Evolutionary conservation across 2,888 invertebrate genomes (phyloP), one percentile per base, ranked within the genome.

Genomic region (Drosophila differens): DNA sequence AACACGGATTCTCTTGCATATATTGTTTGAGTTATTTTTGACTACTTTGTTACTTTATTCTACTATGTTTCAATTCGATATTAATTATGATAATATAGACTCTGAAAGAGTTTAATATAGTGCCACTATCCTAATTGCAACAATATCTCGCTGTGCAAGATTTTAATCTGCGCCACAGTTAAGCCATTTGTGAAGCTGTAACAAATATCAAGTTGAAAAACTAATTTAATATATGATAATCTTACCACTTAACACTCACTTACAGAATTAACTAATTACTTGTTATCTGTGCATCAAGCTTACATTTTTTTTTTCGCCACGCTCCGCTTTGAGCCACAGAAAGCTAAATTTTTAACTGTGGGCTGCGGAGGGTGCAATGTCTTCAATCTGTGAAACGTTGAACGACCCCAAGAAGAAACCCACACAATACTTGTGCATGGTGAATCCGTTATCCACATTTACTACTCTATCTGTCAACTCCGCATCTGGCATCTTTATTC

Each of bases 321-420:
- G 33, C 52, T 44, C 5, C n/a, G 52, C 32, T 28, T 16, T 35
- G 19, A 57, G 51, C 53, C 57, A 25, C 14, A n/a, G 7, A 19
- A 37, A 59, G 52, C 41, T 49, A 25, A 39, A 61, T 14, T 49
- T 61, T 22, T 25, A 59, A 53, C 37, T 30, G 41, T 41, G 33
- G 37, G 33, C n/a, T 32, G 10, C 28, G 25, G 22, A 19, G 58
- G 70, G 80, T 79, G 77, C 77, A 77, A 70, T 49, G 65, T 70
- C 81, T 81, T 64, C 49, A 35, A 57, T 22, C 33, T 65, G 47
- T 4, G 62, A 39, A 62, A 52, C 88, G 85, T 72, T 83, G 82
- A 82, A 84, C 58, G 82, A 85, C 79, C 85, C 60, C 58, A 30
- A 47, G 41, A 49, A n/a, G 51, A 62, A 67, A 51, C 69, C 74